A percentile compares a stretch with the other conserved stretches of the same genome.
Evolutionary conservation across 64 coral and sea anemone genomes (phyloP).

Genomic region (Porites australiensis): DNA sequence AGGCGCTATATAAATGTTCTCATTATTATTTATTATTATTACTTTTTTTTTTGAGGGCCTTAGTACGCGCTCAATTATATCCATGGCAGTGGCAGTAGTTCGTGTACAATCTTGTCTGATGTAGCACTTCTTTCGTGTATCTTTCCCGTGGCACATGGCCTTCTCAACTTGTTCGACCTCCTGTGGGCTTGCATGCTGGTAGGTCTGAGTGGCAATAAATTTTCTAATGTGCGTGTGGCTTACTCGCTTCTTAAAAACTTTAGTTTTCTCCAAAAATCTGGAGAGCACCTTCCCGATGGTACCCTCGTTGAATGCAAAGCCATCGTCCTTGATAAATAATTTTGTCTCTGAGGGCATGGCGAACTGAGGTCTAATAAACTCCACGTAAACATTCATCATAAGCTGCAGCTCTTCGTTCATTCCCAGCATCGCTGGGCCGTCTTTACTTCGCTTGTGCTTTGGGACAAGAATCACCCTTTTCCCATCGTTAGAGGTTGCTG

Average conservation of each 20-base stretch:
- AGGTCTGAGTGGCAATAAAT: neutral
- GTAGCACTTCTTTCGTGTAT: no score
- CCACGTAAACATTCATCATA: neutral
- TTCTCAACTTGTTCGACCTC: no score
- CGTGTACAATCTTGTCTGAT: no score
- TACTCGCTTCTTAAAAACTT: no score
- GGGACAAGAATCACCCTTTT: constrained; percentile 38
- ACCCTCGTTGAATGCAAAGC: neutral
- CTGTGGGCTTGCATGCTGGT: no score
- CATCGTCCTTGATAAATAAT: neutral
- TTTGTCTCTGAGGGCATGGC: neutral
- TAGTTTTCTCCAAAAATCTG: no score
- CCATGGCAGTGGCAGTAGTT: no score
- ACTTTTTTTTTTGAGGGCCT: no score
- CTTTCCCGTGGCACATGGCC: no score
- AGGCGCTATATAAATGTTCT: no score
- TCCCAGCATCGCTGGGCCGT: constrained; percentile 23
- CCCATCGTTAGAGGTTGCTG: neutral
- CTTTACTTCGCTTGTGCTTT: constrained; percentile 18
- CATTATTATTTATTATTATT: no score
- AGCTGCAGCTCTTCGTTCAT: neutral
- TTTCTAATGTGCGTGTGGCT: neutral
- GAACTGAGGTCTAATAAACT: neutral
- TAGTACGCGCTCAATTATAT: no score
- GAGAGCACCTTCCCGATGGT: neutral